Evolutionary conservation across 1,140 invertebrate species (phyloP), one percentile per base, ranked within the genome.

Genomic region (Phymastichus coffea): DNA sequence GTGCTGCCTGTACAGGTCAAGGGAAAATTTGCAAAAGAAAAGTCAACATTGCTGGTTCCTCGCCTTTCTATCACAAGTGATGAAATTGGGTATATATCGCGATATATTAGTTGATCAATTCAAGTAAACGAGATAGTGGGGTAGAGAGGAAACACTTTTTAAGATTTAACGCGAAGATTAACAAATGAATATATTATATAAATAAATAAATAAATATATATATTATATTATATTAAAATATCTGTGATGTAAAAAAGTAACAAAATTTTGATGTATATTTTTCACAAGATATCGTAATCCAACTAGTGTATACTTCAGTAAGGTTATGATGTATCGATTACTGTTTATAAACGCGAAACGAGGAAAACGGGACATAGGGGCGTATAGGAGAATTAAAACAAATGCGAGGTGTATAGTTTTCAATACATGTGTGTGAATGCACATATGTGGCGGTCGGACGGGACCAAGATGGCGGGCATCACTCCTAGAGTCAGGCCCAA

Each of bases 221-320:
- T 61, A 44, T 44, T 77, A 78, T 78, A 77, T 74, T 76, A 78
- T 78, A 80, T 79, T 77, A 78, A 80, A 80, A 78, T 79, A 80
- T 79, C 77, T 79, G 77, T 79, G 77, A 79, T 79, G 76, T 78
- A 79, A 77, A 79, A 75, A 79, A 78, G 71, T 78, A 79, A 78
- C 75, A 78, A 79, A 79, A 78, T 79, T 79, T 79, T 77, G 73
- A 79, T 79, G 77, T 79, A 79, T 79, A 79, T 79, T 79, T 79
- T 79, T 79, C 77, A 78, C 76, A 78, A 79, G 69, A 78, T 78
- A 78, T 78, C 74, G 71, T 78, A 79, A 79, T 70, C 72, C 76
- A 76, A 70, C 74, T 77, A 78, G 74, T 78, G 71, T 78, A 78
- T 78, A 75, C 71, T 70, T 78, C 60, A 51, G 70, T 77, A 77